Percentiles rank a stretch among this genome's conserved stretches.
Evolutionary conservation across 2,888 invertebrate genomes (phyloP).

Genomic region (Caenorhabditis sp.): DNA sequence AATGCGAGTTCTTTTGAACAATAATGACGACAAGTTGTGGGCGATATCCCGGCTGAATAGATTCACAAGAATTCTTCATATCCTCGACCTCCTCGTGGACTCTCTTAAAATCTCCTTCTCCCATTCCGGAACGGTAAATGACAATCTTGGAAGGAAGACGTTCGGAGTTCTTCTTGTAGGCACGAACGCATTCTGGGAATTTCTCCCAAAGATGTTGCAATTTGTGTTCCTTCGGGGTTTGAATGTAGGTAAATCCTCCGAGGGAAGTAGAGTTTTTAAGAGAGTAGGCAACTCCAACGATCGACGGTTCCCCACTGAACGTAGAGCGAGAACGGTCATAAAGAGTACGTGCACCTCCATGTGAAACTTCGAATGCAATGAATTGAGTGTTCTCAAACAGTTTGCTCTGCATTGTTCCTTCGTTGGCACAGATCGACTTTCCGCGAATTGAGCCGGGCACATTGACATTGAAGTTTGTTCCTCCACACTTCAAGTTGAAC

Average conservation of each 20-base stretch:
- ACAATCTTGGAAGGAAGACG: constrained; percentile 46
- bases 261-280: constrained; percentile 24
- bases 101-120: constrained; percentile 56
- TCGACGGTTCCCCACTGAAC: constrained; percentile 62
- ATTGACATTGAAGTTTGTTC: constrained; percentile 54
- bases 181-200: constrained; percentile 22
- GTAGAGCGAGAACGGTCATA: constrained; percentile 50
- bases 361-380: constrained; percentile 67
- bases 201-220: constrained; percentile 18
- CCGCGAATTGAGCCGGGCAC: constrained; percentile 11
- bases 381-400: constrained; percentile 55
- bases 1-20: constrained; percentile 35
- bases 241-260: constrained; percentile 54
- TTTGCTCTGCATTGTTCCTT: not conserved
- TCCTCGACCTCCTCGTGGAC: constrained; percentile 40
- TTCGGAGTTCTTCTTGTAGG: constrained; percentile 18
- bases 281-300: constrained; percentile 66
- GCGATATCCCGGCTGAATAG: constrained; percentile 26
- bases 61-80: constrained; percentile 20
- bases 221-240: constrained; percentile 37
- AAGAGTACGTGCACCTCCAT: constrained; percentile 56
- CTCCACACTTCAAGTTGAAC: constrained; percentile 69
- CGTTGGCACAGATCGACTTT: constrained; percentile 21
- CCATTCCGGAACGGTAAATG: constrained; percentile 58
- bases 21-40: constrained; percentile 51